Percentiles rank a stretch among this genome's conserved stretches.
These are phyloP conservation scores for Drosophila nigrodunni DNA, from an alignment of 1,140 invertebrate species.

Conservation along the genomic window DNA sequence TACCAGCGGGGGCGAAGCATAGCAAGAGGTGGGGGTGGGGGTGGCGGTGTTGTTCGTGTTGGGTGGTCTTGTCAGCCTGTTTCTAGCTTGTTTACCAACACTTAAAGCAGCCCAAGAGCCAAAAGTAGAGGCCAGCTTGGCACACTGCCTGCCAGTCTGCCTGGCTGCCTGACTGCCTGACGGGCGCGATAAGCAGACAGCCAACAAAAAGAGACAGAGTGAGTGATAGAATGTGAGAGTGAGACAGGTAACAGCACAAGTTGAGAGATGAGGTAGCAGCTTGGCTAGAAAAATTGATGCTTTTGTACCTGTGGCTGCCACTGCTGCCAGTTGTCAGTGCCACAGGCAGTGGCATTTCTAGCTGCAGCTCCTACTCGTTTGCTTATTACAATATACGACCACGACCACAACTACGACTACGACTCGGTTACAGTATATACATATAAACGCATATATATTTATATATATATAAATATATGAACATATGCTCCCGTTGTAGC, in stretches of 20 bases:
- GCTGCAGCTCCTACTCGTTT: not conserved
- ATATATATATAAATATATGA: not conserved
- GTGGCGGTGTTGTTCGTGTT: not conserved
- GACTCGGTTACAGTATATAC: not conserved
- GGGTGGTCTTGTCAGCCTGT: conserved; percentile 44
- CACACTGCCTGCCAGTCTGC: conserved; percentile 13
- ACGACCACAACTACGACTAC: not conserved
- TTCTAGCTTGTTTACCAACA: conserved; percentile 77
- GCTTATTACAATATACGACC: conserved; percentile 23
- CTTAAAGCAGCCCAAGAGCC: conserved; percentile 43
- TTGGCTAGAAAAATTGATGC: conserved; percentile 38
- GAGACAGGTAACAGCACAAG: not conserved
- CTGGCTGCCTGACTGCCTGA: conserved; percentile 17
- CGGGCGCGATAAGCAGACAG: conserved; percentile 44
- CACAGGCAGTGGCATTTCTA: conserved; percentile 4
- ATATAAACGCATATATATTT: not conserved
- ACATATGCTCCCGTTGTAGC: not conserved
- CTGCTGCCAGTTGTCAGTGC: not conserved
- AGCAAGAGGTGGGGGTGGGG: not conserved
- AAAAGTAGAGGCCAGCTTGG: not conserved
- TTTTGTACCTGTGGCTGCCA: conserved; percentile 24
- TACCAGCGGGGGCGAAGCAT: not conserved
- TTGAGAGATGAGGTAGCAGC: conserved; percentile 11
- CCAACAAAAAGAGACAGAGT: conserved; percentile 5
- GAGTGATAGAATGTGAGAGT: no score